These are phyloP conservation scores for Paramisgurnus dabryanus DNA, from an alignment of 2,113 vertebrate genomes.

Conservation along the genomic window DNA sequence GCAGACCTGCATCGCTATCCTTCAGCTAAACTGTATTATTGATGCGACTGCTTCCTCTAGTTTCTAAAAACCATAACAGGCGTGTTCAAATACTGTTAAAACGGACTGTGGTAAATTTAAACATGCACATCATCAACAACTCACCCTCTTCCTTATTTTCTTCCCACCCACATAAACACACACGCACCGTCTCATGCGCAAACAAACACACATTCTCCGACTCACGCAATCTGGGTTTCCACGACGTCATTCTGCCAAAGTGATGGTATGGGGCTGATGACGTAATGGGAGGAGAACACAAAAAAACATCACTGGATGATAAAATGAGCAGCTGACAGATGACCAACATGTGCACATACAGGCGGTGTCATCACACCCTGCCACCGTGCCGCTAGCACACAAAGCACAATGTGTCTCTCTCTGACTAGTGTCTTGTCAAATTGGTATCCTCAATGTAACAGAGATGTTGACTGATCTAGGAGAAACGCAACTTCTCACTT, in stretches of 20 bases:
- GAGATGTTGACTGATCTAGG: conserved; percentile 3
- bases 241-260: conserved; percentile 79
- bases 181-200: conserved; percentile 12
- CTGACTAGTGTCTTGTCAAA: background rate
- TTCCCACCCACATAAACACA: conserved; percentile 5
- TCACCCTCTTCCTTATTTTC: background rate
- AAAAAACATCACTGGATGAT: conserved; percentile 65
- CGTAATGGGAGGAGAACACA: conserved; percentile 64
- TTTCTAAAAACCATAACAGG: too few species aligned
- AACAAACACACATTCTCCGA: conserved; percentile 43
- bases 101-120: background rate
- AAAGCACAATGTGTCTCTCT: conserved; percentile 47
- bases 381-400: conserved; percentile 38
- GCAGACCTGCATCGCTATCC: too few species aligned
- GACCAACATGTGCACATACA: conserved; percentile 30
- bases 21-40: too few species aligned
- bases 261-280: conserved; percentile 81
- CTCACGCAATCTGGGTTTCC: conserved; percentile 71
- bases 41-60: too few species aligned
- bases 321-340: conserved; percentile 51
- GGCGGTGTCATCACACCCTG: conserved; percentile 52
- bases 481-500: background rate
- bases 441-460: conserved; percentile 1
- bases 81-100: background rate
- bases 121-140: background rate